These are phyloP conservation scores for Aphelinus certus DNA, from an alignment of 1,140 invertebrate genomes.

Conservation along the genomic window DNA sequence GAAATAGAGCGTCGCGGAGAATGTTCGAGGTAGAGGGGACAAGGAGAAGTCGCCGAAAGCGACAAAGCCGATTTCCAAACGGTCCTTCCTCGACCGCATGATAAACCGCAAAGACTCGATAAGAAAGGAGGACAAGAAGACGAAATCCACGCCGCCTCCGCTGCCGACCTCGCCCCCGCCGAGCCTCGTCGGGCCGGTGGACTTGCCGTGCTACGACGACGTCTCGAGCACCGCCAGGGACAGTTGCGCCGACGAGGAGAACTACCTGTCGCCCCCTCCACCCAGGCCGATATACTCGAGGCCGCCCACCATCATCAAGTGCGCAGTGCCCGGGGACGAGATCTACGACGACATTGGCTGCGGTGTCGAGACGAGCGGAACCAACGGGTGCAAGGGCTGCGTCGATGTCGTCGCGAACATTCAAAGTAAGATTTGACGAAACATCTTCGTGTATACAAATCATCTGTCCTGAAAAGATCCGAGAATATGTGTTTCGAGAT, in stretches of 20 bases:
- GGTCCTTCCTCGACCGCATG: slow-evolving; percentile 32
- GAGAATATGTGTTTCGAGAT: too few species aligned
- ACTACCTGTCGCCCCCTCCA: slow-evolving; percentile 34
- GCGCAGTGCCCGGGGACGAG: background rate
- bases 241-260: slow-evolving; percentile 1
- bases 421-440: background rate
- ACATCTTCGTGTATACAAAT: too few species aligned
- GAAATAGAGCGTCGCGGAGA: slow-evolving; percentile 2
- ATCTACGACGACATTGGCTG: slow-evolving; percentile 34
- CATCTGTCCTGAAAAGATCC: too few species aligned
- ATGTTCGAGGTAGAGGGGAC: background rate
- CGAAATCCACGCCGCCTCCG: background rate
- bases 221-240: background rate
- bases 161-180: too few species aligned
- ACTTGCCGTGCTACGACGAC: slow-evolving; percentile 24
- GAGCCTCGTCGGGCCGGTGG: background rate
- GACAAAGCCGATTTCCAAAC: background rate
- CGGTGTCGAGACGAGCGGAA: background rate
- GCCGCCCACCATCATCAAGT: slow-evolving; percentile 30
- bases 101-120: slow-evolving; percentile 28
- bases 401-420: background rate
- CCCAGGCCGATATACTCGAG: slow-evolving; percentile 35
- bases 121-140: slow-evolving; percentile 19
- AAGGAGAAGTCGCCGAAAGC: slow-evolving; percentile 1
- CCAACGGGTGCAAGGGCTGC: slow-evolving; percentile 12